Conservation (phyloP, 2,797 vertebrate genomes). For the Nothura maculosa region DNA sequence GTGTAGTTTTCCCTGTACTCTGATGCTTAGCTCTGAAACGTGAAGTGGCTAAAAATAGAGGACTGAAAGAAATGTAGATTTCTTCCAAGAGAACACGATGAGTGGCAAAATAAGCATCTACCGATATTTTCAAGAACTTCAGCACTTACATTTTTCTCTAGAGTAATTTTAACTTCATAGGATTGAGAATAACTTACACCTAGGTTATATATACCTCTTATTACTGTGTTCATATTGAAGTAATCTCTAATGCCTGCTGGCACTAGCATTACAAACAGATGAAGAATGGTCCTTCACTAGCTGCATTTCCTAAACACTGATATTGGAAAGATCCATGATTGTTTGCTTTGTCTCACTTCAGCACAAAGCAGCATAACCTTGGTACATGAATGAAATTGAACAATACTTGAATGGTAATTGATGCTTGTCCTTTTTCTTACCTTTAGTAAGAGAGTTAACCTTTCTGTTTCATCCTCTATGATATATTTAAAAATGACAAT, state of each 20-base stretch:
- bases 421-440: neutral
- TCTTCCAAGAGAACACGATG: neutral
- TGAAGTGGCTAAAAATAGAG: neutral
- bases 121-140: neutral
- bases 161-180: neutral
- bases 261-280: neutral
- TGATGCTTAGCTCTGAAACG: no score
- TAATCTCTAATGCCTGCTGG: neutral
- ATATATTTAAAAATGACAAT: neutral
- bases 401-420: neutral
- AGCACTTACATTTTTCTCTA: neutral
- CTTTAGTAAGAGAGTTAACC: neutral
- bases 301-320: neutral
- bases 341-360: neutral
- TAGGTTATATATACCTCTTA: neutral
- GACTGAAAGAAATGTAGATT: neutral
- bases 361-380: neutral
- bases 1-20: neutral
- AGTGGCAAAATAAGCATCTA: accelerated
- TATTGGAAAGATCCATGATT: neutral
- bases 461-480: neutral
- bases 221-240: neutral
- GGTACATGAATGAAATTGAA: neutral
- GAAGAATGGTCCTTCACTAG: neutral
- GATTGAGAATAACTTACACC: neutral